Conservation (phyloP, 1,140 invertebrate species). For the Diorhabda sublineata region DNA sequence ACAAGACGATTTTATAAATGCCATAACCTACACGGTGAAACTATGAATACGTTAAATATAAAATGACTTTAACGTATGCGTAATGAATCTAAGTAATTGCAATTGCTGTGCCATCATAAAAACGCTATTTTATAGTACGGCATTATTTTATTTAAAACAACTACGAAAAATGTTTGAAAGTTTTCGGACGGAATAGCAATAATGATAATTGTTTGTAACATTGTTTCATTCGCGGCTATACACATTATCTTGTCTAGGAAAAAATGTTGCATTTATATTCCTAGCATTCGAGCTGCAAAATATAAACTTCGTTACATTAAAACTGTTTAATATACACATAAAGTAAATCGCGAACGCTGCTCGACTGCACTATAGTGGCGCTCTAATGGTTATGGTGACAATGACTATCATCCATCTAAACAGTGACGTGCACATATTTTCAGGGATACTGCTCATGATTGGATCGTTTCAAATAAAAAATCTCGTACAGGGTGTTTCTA, state of each 20-base stretch:
- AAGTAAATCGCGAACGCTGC: slow-evolving; percentile 33
- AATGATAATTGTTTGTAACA: slow-evolving; percentile 9
- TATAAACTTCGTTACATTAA: slow-evolving; percentile 41
- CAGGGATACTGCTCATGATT: no score
- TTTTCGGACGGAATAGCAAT: background rate
- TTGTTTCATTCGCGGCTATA: slow-evolving; percentile 11
- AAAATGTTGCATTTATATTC: slow-evolving; percentile 38
- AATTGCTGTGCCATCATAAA: no score
- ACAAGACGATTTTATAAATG: background rate
- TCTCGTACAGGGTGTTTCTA: no score
- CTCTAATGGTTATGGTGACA: slow-evolving; percentile 27
- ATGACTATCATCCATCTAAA: slow-evolving; percentile 18
- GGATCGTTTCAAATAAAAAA: no score
- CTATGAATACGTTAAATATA: no score
- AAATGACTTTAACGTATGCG: no score
- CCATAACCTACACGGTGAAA: background rate
- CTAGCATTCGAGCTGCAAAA: slow-evolving; percentile 33
- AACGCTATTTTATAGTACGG: no score
- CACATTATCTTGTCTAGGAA: slow-evolving; percentile 13
- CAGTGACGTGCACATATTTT: background rate
- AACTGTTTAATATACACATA: slow-evolving; percentile 40
- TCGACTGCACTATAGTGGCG: slow-evolving; percentile 18
- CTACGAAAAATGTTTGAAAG: background rate
- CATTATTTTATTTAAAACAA: no score
- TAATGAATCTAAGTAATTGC: no score